These are phyloP conservation scores for Dasyurus viverrinus DNA, from an alignment of 2,113 vertebrate species.

Conservation along the genomic window DNA sequence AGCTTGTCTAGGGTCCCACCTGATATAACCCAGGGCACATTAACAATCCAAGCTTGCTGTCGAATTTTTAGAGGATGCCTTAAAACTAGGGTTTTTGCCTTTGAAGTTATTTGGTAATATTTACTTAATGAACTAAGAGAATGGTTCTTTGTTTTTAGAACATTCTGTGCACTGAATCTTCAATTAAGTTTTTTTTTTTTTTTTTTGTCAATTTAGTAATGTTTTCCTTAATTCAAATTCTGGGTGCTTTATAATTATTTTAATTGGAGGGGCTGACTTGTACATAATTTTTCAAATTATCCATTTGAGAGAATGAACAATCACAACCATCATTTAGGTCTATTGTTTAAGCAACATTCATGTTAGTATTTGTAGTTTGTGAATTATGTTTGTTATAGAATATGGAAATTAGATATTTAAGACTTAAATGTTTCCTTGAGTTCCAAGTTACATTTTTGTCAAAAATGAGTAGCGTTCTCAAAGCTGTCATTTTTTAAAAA, in stretches of 20 bases:
- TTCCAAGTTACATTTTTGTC: constrained; percentile 11
- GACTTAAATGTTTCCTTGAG: constrained; percentile 1
- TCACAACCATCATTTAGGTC: constrained; percentile 2
- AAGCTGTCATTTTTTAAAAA: neutral
- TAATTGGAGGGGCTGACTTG: neutral
- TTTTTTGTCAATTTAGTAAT: neutral
- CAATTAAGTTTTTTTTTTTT: constrained; percentile 34
- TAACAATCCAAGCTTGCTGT: neutral
- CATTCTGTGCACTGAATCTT: neutral
- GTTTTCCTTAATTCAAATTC: constrained; percentile 38
- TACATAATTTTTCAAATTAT: constrained; percentile 35
- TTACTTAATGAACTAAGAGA: neutral
- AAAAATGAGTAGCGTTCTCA: constrained; percentile 9
- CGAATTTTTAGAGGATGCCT: neutral
- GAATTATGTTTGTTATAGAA: neutral
- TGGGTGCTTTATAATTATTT: constrained; percentile 23
- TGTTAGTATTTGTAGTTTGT: constrained; percentile 26
- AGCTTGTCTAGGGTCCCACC: neutral
- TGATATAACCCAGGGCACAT: neutral
- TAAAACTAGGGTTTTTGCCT: neutral
- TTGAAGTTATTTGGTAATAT: constrained; percentile 9
- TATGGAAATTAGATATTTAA: constrained; percentile 42
- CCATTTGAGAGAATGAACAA: constrained; percentile 14
- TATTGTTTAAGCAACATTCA: constrained; percentile 10
- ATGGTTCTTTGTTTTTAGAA: neutral